Base-by-base conservation (phyloP, 2,113 vertebrate genomes). In the Laticauda colubrina region DNA sequence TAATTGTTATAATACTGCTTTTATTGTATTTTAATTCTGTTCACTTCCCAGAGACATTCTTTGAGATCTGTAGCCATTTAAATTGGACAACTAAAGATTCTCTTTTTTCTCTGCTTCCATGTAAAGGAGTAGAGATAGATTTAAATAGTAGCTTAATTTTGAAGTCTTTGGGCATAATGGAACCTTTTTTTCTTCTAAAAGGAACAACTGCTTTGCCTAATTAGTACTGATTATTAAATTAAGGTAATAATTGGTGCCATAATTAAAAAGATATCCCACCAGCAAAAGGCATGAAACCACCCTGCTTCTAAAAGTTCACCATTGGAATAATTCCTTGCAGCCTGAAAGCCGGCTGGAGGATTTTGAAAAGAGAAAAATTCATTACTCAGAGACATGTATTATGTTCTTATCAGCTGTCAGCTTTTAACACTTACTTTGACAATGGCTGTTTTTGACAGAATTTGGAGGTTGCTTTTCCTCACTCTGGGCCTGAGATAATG, bases 401-500 rank as follows among this genome's bases (percentile, higher is more conserved):
- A 90, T 34, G 18, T 88, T 96, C 93, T 89, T 93, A 94, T 95
- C 93, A 92, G 93, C 95, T 95, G 95, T 96, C 96, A 96, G 88
- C 94, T 94, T 96, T 89, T 61, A 89, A 95, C 96, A 94, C 3
- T 34, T 95, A 90, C 95, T 96, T 94, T 96, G 96, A 96, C 97
- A 97, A 96, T 93, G 96, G 96, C 93, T 93, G 90, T 92, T 97
- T 97, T 92, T 96, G 97, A 97, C 96, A 97, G 97, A 97, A 96
- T 95, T 96, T 97, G 97, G 69, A 95, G 97, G 97, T 95, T 94
- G 1, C 94, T 96, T 96, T 95, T 95, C 96, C 95, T 90, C 75
- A 64, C 96, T 8, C 93, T 57, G 45, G 93, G 97, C 97, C 94
- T 96, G 97, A 96, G 97, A 94, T 97, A 98, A 98, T 98, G 98